Evolutionary conservation across 2,797 vertebrate genomes (phyloP), one percentile per base, ranked within the genome.

Genomic region (Tolypeutes matacus): DNA sequence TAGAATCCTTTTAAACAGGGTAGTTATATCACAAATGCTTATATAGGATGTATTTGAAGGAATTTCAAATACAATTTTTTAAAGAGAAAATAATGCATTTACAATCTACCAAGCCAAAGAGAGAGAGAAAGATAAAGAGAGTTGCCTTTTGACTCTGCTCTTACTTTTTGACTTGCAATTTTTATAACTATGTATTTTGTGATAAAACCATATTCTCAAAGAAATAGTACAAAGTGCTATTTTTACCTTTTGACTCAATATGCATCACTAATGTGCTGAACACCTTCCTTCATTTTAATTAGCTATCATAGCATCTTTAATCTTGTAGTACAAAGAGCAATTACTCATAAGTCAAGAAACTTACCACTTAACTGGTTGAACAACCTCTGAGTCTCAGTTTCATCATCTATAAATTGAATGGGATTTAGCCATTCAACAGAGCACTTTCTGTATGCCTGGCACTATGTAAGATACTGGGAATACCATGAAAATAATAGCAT

Each of bases 281-380:
- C 82, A 76, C 62, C 95, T 91, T 83, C 60, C 89, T 86, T 83
- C 73, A 46, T 77, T 96, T 97, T 91, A 96, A 81, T 97, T 95
- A 95, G 67, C 91, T 20, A 18, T 56, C n/a, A 49, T 56, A 42
- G 11, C 7, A 3, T 42, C 6, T 92, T 93, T 93, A 89, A 39
- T 76, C 31, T 56, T 56, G 23, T 5, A 18, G 3, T 86, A 12
- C 34, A 51, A 56, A 76, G 34, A 83, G 20, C 27, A 69, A 27
- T 15, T 9, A 72, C 15, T 56, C 11, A 25, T 65, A 83, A 58
- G 10, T 42, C 64, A 25, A 77, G 49, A 90, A 76, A 39, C 10
- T 17, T 81, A 20, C 23, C n/a, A n/a, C 83, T 84, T 90, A 31
- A 58, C 29, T 87, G 60, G 6, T 13, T 80, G 25, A 39, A 67